Conservation (phyloP, 2,888 invertebrate species). For the Drosophila robusta region DNA sequence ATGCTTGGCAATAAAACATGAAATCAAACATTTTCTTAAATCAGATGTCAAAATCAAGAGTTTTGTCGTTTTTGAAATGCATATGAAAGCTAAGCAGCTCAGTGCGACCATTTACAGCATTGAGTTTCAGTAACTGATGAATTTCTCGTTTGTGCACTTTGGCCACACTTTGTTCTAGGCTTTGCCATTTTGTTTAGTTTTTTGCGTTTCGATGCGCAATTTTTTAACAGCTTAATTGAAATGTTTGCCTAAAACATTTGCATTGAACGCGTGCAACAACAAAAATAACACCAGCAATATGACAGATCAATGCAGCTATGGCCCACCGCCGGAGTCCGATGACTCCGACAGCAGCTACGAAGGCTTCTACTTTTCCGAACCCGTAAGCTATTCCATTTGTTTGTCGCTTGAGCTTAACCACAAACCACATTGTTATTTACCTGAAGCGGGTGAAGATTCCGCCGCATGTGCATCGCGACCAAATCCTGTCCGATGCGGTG, state of each 20-base stretch:
- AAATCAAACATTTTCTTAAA: too few species aligned
- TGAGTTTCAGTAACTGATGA: not conserved
- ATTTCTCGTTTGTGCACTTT: not conserved
- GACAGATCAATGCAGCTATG: conserved; percentile 42
- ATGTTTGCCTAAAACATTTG: conserved; percentile 16
- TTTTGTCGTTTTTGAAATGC: not conserved
- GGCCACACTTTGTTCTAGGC: conserved; percentile 33
- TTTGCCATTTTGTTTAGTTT: conserved; percentile 48
- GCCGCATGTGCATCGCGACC: conserved; percentile 41
- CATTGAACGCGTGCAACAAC: not conserved
- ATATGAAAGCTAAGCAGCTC: not conserved
- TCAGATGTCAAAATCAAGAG: not conserved
- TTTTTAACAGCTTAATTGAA: conserved; percentile 21
- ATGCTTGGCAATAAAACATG: not conserved
- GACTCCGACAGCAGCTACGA: conserved; percentile 83
- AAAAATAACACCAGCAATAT: conserved; percentile 24
- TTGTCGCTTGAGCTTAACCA: not conserved
- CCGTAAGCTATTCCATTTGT: conserved; percentile 54
- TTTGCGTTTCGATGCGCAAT: conserved; percentile 46
- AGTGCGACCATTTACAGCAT: conserved; percentile 27
- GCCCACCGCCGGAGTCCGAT: conserved; percentile 78
- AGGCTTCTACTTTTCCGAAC: conserved; percentile 82
- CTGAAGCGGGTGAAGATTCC: conserved; percentile 30
- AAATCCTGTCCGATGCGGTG: conserved; percentile 67
- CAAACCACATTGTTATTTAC: conserved; percentile 18